Percentiles rank a stretch among this genome's conserved stretches.
Conservation (phyloP, 2,113 vertebrate species). For the Circaetus cinerascens region DNA sequence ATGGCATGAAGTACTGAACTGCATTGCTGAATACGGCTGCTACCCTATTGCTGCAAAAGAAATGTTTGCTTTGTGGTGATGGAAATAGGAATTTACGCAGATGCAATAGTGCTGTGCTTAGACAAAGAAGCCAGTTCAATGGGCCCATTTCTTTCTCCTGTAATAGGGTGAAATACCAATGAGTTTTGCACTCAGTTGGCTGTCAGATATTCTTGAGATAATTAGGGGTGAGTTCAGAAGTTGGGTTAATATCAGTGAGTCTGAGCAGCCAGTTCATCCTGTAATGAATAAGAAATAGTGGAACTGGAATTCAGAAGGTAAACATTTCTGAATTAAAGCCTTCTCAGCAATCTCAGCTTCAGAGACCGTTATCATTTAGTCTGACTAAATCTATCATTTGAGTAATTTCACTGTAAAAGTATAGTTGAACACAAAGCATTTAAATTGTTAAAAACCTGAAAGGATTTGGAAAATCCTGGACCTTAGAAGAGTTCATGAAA, state of each 20-base stretch:
- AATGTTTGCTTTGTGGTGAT: neutral
- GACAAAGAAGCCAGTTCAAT: neutral
- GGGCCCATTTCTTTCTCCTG: neutral
- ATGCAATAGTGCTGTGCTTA: neutral
- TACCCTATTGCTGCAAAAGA: neutral
- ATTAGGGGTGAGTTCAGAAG: neutral
- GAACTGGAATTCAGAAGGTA: neutral
- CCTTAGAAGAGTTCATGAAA: neutral
- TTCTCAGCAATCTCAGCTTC: neutral
- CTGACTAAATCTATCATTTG: neutral
- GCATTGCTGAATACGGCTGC: neutral
- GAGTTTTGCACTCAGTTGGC: neutral
- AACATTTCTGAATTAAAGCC: neutral
- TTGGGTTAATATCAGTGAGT: neutral
- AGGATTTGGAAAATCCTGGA: neutral
- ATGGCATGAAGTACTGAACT: neutral
- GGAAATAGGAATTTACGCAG: neutral
- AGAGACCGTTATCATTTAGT: neutral
- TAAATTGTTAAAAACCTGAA: neutral
- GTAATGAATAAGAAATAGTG: neutral
- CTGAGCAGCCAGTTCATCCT: neutral
- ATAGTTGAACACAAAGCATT: neutral
- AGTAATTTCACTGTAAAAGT: neutral
- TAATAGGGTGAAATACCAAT: neutral
- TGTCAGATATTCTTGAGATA: neutral